phyloP scores from a whole-genome alignment of 2,888 invertebrate species.

The Poecilus cupreus region DNA sequence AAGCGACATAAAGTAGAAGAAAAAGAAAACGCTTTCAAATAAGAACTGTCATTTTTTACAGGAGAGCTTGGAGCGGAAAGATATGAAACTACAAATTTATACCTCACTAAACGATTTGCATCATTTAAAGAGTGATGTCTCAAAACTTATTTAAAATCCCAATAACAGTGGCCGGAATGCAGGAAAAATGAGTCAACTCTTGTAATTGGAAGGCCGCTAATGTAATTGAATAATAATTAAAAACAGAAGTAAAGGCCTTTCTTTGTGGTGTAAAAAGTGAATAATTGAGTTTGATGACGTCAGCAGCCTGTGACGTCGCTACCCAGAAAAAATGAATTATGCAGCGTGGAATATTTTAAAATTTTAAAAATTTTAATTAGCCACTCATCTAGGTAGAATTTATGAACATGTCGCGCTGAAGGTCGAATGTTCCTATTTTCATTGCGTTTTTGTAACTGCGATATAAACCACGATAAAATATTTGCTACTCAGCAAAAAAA shows the following conservation, averaged over 20 bases:
- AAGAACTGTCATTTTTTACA: too few relatives aligned
- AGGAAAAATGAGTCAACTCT: neutral
- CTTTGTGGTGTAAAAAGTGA: slow-evolving; percentile 26
- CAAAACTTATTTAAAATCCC: too few relatives aligned
- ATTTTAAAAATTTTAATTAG: slow-evolving; percentile 7
- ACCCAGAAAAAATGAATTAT: slow-evolving; percentile 21
- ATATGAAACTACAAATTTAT: too few relatives aligned
- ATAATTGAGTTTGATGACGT: slow-evolving; percentile 30
- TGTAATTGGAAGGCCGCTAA: slow-evolving; percentile 9
- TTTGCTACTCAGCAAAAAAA: neutral
- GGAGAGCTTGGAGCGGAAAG: too few relatives aligned
- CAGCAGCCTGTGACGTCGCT: neutral
- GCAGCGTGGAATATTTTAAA: slow-evolving; percentile 17
- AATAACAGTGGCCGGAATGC: neutral
- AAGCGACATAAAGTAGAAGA: neutral
- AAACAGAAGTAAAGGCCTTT: slow-evolving; percentile 14
- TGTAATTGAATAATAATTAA: slow-evolving; percentile 37
- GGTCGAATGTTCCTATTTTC: slow-evolving; percentile 14
- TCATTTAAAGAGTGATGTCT: too few relatives aligned
- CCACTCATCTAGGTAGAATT: slow-evolving; percentile 9
- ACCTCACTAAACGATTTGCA: too few relatives aligned
- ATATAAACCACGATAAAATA: slow-evolving; percentile 1
- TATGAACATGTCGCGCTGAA: neutral
- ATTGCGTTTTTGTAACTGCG: neutral
- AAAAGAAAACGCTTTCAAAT: neutral